These are phyloP conservation scores for Clarias laeviceps DNA, from an alignment of 2,797 vertebrate genomes.

Conservation along the genomic window DNA sequence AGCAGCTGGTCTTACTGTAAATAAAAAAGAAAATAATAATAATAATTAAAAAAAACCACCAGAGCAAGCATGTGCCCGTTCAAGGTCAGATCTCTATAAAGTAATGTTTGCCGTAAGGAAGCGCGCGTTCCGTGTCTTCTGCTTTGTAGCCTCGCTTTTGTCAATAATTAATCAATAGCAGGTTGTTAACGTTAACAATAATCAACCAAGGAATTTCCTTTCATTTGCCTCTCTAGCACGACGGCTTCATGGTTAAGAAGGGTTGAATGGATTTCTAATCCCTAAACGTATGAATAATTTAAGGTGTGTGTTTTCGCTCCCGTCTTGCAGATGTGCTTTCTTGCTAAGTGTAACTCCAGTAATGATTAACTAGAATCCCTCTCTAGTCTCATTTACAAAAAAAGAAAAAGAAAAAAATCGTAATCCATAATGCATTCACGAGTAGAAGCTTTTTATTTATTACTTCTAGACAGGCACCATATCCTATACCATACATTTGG, in stretches of 20 bases:
- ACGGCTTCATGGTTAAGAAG: slow-evolving; percentile 21
- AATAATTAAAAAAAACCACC: too few relatives aligned
- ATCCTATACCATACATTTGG: background rate
- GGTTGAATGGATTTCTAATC: slow-evolving; percentile 10
- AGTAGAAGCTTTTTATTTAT: background rate
- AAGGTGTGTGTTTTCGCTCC: slow-evolving; percentile 20
- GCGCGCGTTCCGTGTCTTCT: background rate
- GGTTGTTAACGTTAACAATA: background rate
- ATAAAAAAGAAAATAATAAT: too few relatives aligned
- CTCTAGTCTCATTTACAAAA: background rate
- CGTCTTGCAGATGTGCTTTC: slow-evolving; percentile 22
- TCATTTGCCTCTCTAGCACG: background rate
- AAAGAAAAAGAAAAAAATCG: background rate
- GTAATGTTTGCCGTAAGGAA: background rate
- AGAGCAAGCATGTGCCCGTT: background rate
- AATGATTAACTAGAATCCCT: background rate
- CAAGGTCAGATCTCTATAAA: background rate
- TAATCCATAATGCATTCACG: background rate
- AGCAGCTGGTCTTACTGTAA: background rate
- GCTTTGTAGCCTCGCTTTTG: background rate
- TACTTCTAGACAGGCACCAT: background rate
- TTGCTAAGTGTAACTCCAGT: slow-evolving; percentile 12
- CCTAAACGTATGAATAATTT: slow-evolving; percentile 41
- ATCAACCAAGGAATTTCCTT: slow-evolving; percentile 4
- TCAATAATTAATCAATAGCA: background rate